phyloP scores from a whole-genome alignment of 2,797 vertebrate species.

The Hemibagrus guttatus region DNA sequence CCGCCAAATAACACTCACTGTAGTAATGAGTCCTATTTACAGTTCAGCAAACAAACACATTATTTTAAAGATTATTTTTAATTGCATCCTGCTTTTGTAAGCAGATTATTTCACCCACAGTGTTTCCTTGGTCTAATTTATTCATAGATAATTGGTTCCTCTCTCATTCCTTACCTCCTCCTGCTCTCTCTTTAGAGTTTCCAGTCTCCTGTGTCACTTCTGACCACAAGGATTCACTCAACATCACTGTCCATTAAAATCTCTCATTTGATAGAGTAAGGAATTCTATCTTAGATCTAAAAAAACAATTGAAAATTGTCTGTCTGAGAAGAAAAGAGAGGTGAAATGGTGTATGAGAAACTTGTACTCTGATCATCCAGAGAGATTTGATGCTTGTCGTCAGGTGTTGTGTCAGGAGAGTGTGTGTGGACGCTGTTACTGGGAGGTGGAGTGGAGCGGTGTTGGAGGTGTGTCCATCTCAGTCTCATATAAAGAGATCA shows the following conservation, averaged over 20 bases:
- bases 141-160: background rate
- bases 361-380: background rate
- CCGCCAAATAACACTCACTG: background rate
- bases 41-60: background rate
- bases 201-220: background rate
- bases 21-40: background rate
- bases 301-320: background rate
- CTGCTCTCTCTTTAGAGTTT: background rate
- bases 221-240: background rate
- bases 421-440: slow-evolving; percentile 34
- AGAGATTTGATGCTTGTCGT: background rate
- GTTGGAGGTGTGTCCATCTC: background rate
- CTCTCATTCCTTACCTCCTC: too few relatives aligned
- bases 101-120: background rate
- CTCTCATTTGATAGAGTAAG: background rate
- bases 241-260: background rate
- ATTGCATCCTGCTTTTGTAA: background rate
- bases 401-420: slow-evolving; percentile 35
- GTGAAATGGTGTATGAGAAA: rapidly evolving
- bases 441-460: slow-evolving; percentile 40
- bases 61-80: background rate
- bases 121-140: background rate
- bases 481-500: slow-evolving; percentile 39
- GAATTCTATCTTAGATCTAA: background rate
- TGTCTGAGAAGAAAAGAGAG: background rate